Percentiles rank a stretch among this genome's conserved stretches.
Evolutionary conservation across 2,113 vertebrate genomes (phyloP).

Genomic region (Paracanthobrama guichenoti): DNA sequence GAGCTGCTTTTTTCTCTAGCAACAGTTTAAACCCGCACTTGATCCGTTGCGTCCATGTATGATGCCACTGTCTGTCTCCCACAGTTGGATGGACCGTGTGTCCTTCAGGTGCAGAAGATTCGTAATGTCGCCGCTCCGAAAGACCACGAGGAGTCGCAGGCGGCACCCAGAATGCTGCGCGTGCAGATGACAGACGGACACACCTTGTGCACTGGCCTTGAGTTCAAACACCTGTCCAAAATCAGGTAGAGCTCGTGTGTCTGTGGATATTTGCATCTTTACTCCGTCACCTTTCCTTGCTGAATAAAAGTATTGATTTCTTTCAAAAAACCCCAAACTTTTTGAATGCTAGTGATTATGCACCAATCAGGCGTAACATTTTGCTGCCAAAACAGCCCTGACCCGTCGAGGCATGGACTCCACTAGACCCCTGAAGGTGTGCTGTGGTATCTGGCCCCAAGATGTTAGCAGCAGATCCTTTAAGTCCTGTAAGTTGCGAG

Average conservation of each 20-base stretch:
- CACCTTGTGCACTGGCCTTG: slow-evolving; percentile 86
- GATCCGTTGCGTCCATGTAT: not conserved
- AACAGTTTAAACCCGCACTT: not conserved
- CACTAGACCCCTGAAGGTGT: no score
- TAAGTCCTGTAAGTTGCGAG: no score
- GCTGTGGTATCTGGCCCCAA: no score
- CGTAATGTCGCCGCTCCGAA: slow-evolving; percentile 92
- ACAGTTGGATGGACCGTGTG: slow-evolving; percentile 93
- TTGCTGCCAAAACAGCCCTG: no score
- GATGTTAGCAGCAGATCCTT: no score
- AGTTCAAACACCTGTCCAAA: slow-evolving; percentile 89
- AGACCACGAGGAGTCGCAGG: slow-evolving; percentile 93
- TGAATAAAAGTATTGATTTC: not conserved
- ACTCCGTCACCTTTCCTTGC: not conserved
- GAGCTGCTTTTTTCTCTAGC: not conserved
- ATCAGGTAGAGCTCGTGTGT: slow-evolving; percentile 81
- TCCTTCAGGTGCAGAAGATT: slow-evolving; percentile 95
- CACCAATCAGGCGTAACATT: no score
- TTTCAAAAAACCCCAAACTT: not conserved
- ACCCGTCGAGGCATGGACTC: no score
- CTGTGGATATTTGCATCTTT: not conserved
- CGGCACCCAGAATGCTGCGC: slow-evolving; percentile 91
- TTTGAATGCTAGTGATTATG: not conserved
- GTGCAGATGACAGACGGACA: slow-evolving; percentile 98
- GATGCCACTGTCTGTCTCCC: slow-evolving; percentile 28